These are phyloP conservation scores for Spilosoma lubricipeda DNA, from an alignment of 2,888 invertebrate species.

Conservation along the genomic window DNA sequence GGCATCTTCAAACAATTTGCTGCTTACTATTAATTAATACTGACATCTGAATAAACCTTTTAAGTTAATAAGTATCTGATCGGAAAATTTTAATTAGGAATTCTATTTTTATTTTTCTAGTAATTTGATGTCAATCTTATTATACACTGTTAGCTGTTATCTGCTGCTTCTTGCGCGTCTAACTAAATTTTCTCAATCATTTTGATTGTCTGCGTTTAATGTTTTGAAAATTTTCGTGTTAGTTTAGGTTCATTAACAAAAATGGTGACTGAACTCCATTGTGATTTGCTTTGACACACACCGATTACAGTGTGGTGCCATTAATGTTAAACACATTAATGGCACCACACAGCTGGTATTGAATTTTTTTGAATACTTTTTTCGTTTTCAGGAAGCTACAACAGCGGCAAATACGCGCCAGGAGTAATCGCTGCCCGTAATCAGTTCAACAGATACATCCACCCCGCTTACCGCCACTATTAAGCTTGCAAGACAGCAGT, in stretches of 20 bases:
- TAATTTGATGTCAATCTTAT: background rate
- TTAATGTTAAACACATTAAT: no score
- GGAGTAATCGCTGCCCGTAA: constrained; percentile 67
- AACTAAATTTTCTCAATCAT: background rate
- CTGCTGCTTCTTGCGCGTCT: background rate
- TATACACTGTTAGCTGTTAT: background rate
- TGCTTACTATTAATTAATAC: background rate
- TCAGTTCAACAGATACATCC: constrained; percentile 57
- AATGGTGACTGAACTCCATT: no score
- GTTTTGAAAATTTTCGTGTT: no score
- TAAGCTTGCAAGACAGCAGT: constrained; percentile 29
- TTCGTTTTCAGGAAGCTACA: constrained; percentile 73
- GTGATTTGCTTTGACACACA: no score
- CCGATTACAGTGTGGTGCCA: no score
- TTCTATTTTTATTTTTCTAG: background rate
- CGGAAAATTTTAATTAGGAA: background rate
- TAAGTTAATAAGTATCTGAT: background rate
- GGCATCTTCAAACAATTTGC: constrained; percentile 9
- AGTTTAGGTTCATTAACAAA: no score
- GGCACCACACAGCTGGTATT: no score
- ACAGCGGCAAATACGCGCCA: constrained; percentile 68
- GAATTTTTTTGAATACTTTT: background rate
- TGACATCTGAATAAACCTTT: constrained; percentile 1
- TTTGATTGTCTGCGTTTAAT: no score
- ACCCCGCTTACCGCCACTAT: constrained; percentile 62